A percentile compares a stretch with the other conserved stretches of the same genome.
Evolutionary conservation across 1,140 invertebrate species (phyloP).

Genomic region (Mesaphorura yosii): DNA sequence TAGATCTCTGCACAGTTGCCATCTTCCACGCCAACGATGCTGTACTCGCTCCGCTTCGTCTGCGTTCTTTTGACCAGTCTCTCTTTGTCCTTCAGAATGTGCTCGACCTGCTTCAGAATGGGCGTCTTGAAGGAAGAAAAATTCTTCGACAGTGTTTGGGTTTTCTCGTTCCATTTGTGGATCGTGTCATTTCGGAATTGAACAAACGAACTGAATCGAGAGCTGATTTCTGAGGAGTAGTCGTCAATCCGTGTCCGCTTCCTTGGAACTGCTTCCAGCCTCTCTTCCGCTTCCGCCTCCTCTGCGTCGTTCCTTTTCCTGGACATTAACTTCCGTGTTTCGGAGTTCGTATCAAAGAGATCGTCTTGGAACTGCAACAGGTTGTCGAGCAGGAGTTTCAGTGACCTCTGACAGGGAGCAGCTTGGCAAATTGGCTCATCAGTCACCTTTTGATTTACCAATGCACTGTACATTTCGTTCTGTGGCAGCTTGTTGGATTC

Average conservation of each 20-base stretch:
- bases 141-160: conserved; percentile 51
- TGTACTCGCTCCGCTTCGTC: conserved; percentile 59
- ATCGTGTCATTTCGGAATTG: conserved; percentile 64
- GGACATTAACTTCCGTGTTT: neutral
- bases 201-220: conserved; percentile 52
- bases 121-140: conserved; percentile 57
- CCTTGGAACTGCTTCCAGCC: conserved; percentile 49
- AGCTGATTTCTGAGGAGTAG: conserved; percentile 37
- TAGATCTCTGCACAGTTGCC: conserved; percentile 59
- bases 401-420: too few species aligned
- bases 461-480: neutral
- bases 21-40: conserved; percentile 50
- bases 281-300: conserved; percentile 47
- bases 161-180: conserved; percentile 89
- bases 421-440: neutral
- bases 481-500: conserved; percentile 5
- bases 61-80: conserved; percentile 70
- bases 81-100: conserved; percentile 62
- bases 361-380: too few species aligned
- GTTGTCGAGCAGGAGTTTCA: too few species aligned
- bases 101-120: conserved; percentile 74
- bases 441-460: neutral
- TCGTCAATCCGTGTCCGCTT: neutral
- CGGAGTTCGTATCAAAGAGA: too few species aligned
- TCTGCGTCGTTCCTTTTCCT: conserved; percentile 33